These are phyloP conservation scores for Cynocephalus volans DNA, from an alignment of 2,113 vertebrate species.

Conservation along the genomic window DNA sequence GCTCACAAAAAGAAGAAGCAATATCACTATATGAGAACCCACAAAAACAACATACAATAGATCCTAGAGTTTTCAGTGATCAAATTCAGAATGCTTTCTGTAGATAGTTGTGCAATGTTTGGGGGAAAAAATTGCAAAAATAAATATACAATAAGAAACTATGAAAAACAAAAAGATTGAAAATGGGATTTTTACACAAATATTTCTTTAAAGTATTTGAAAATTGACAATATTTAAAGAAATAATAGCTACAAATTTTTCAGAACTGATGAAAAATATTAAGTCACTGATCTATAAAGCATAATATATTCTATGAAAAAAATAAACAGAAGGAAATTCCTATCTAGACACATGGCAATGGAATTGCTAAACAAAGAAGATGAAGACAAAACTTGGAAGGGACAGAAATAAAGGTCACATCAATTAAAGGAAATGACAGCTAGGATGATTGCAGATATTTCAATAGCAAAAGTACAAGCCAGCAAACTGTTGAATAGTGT, in stretches of 20 bases:
- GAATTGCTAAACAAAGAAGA: background rate
- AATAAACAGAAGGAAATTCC: background rate
- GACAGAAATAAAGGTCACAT: background rate
- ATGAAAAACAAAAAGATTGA: background rate
- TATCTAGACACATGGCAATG: too few species aligned
- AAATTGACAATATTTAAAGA: background rate
- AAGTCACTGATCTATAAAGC: background rate
- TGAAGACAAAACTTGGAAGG: slow-evolving; percentile 45
- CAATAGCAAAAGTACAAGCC: background rate
- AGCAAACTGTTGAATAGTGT: background rate
- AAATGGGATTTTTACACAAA: background rate
- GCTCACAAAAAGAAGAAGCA: background rate
- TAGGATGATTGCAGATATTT: background rate
- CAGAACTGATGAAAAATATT: background rate
- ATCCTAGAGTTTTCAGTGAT: background rate
- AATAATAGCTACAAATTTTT: background rate
- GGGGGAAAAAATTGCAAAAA: background rate
- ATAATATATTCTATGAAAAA: background rate
- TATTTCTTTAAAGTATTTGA: background rate
- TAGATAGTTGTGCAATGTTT: background rate
- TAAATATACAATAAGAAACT: background rate
- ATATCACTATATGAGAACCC: too few species aligned
- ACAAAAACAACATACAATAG: background rate
- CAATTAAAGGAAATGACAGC: slow-evolving; percentile 34
- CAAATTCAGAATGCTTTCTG: background rate